Evolutionary conservation across 2,888 invertebrate species (phyloP).

Genomic region (Lithophane leautieri): DNA sequence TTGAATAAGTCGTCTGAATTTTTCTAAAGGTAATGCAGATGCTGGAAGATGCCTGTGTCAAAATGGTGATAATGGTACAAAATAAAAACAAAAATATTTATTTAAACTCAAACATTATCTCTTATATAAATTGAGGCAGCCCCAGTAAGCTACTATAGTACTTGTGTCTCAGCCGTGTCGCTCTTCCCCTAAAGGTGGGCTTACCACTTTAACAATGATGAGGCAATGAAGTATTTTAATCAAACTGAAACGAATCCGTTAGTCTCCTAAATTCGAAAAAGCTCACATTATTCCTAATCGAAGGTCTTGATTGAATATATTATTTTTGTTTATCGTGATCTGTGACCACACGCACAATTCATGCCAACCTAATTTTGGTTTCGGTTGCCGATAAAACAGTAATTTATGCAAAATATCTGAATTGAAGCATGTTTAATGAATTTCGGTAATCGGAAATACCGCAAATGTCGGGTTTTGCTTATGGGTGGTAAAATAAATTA

Average conservation of each 20-base stretch:
- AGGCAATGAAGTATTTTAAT: background rate
- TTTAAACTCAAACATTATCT: too few relatives aligned
- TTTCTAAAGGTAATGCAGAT: background rate
- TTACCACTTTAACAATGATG: too few relatives aligned
- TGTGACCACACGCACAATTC: constrained; percentile 78
- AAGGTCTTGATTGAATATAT: constrained; percentile 58
- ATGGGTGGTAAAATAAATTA: constrained; percentile 74
- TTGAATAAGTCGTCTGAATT: background rate
- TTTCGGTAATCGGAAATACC: constrained; percentile 87
- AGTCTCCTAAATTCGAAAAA: constrained; percentile 29
- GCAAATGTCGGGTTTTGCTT: constrained; percentile 75
- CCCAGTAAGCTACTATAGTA: too few relatives aligned
- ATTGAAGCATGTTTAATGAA: constrained; percentile 79
- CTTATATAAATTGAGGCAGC: too few relatives aligned
- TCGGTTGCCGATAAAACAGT: constrained; percentile 81
- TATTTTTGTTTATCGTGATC: constrained; percentile 38
- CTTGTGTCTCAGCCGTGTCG: too few relatives aligned
- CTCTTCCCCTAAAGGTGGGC: too few relatives aligned
- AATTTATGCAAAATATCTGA: constrained; percentile 85
- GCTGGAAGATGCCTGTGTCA: background rate
- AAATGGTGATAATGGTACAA: too few relatives aligned
- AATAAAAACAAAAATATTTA: too few relatives aligned
- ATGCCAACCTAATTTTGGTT: constrained; percentile 81
- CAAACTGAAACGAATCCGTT: constrained; percentile 10
- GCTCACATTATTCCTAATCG: constrained; percentile 27